phyloP scores from a whole-genome alignment of 2,888 invertebrate species.

The Harpagoxenus sublaevis region DNA sequence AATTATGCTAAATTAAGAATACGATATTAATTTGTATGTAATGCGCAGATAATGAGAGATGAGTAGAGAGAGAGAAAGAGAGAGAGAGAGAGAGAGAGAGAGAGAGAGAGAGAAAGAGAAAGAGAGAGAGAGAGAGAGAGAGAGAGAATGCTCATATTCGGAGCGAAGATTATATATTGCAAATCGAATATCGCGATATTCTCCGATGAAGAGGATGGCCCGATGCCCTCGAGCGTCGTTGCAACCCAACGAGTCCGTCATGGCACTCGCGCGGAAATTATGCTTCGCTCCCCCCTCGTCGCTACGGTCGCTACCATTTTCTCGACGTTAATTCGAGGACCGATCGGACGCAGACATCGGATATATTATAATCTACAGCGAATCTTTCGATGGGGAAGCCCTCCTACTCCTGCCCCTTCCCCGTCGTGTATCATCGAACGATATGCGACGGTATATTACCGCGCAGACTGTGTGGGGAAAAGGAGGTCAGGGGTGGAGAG shows the following conservation, averaged over 20 bases:
- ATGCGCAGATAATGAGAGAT: background rate
- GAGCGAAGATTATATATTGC: background rate
- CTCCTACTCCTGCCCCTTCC: conserved; percentile 65
- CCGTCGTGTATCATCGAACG: conserved; percentile 43
- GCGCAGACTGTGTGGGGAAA: conserved; percentile 69
- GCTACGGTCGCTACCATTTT: conserved; percentile 72
- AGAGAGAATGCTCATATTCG: background rate
- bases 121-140: too few species aligned
- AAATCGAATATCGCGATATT: background rate
- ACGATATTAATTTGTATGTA: background rate
- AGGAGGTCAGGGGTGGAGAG: conserved; percentile 73
- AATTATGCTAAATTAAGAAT: background rate
- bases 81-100: too few species aligned
- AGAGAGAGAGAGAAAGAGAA: too few species aligned
- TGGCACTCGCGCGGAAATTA: conserved; percentile 63
- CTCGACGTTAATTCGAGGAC: conserved; percentile 73
- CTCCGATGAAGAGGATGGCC: background rate
- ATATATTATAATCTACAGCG: conserved; percentile 74
- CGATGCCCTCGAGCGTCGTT: conserved; percentile 16
- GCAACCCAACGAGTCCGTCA: conserved; percentile 16
- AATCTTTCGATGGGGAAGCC: conserved; percentile 68
- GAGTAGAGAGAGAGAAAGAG: too few species aligned
- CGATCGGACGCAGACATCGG: conserved; percentile 72
- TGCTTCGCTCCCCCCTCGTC: conserved; percentile 11
- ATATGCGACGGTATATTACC: conserved; percentile 54